Base-by-base conservation (phyloP, 2,113 vertebrate genomes). In the Trogon surrucura region DNA sequence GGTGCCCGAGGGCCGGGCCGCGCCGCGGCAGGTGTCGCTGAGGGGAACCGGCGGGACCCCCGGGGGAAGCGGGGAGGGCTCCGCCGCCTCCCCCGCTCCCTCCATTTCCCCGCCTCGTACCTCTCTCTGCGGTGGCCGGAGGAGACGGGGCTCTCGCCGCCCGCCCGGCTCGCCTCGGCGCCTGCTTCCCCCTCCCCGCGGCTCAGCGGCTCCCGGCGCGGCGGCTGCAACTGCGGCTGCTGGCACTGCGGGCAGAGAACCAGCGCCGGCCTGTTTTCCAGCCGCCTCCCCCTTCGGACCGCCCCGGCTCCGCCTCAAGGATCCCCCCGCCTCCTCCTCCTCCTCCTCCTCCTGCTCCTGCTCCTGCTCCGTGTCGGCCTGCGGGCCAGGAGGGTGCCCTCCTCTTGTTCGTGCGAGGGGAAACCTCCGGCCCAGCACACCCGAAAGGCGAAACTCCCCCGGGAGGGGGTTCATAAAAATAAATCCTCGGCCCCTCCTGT, bases 221-320 rank as follows among this genome's bases (percentile, higher is more conserved):
- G 90, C 91, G 71, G 80, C 73, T 79, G 91, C 86, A 69, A 75
- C 73, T 79, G 91, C 79, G 82, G 81, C 95, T 92, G 77, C 81
- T 38, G 96, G 91, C 85, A 91, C 94, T 92, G 83, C 89, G 95
- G 64, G 88, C 54, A 56, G 60, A 85, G 61, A 91, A 93, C 92
- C 96, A 88, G 96, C 93, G 88, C 92, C 96, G 93, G 92, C 92
- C 96, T 97, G 93, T 90, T 93, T 94, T 91, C 91, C 96, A 89
- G 96, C 95, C 95, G 22, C 95, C 73, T 91, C 36, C 94, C 93
- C 89, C 88, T 62, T 73, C 80, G 87, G 89, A 64, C 93, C 88
- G 95, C 93, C 93, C 95, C 89, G 72, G 93, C 88, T 86, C 95
- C 91, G 89, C 95, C 94, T 91, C 87, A 54, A 81, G 81, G 54